Base-by-base conservation (phyloP, 2,888 invertebrate species). In the Lepidonotus clava region DNA sequence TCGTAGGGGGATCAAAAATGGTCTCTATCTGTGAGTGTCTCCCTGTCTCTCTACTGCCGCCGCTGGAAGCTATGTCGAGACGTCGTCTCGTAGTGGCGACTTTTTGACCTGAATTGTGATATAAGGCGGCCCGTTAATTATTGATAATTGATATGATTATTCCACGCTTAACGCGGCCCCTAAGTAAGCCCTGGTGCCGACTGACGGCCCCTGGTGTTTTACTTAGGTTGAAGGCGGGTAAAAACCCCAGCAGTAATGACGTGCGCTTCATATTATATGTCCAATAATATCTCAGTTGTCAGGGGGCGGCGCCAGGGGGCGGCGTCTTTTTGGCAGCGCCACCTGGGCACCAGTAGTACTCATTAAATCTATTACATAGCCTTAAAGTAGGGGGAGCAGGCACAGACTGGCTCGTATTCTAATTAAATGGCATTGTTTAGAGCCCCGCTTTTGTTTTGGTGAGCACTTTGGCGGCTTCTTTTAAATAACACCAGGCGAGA, bases 71-170 rank as follows among this genome's bases (percentile, higher is more conserved):
- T 51, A 51, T 51, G 51, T 14, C 51, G 14, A 51, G 11, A 51
- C 11, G 21, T 11, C 21, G 51, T 21, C 51, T 51, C n/a, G n/a
- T n/a, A n/a, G n/a, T n/a, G n/a, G n/a, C n/a, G n/a, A n/a, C n/a
- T n/a, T n/a, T n/a, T n/a, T n/a, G n/a, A n/a, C n/a, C n/a, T n/a
- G n/a, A n/a, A n/a, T n/a, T n/a, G n/a, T n/a, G n/a, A n/a, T n/a
- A n/a, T n/a, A n/a, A n/a, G n/a, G n/a, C n/a, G n/a, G n/a, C n/a
- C n/a, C n/a, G n/a, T 38, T 71, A 71, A 36, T 71, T 71, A 38
- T 18, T 5, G 38, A 71, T 71, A 71, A 71, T 71, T 71, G 36
- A 71, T 71, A 71, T 71, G 71, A 71, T 71, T 71, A 71, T 71
- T 71, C 71, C 71, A 11, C 38, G 38, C 71, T 71, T 71, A 38